A percentile compares a stretch with the other conserved stretches of the same genome.
Conservation (phyloP, 2,113 vertebrate genomes). For the Eulemur macaco region DNA sequence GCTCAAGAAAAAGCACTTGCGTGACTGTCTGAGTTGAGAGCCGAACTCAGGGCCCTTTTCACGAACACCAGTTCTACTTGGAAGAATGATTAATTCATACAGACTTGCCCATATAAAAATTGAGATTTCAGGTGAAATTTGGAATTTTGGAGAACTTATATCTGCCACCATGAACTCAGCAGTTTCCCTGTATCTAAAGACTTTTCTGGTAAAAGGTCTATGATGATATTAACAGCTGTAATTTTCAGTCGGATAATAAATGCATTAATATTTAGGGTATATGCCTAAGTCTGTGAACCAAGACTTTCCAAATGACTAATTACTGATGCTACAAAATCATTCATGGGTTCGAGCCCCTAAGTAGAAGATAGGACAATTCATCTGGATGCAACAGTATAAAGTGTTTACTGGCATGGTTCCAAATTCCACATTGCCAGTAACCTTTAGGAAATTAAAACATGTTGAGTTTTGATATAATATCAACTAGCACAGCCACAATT, state of each 20-base stretch:
- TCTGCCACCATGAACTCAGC: not conserved
- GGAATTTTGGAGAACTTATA: not conserved
- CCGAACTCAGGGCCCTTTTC: not conserved
- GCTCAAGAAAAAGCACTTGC: not conserved
- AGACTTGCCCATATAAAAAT: not conserved
- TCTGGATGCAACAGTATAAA: not conserved
- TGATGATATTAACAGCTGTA: not conserved
- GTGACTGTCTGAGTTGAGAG: not conserved
- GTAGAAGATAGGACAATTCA: not conserved
- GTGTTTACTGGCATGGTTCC: not conserved
- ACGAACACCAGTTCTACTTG: not conserved
- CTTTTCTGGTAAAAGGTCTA: not conserved
- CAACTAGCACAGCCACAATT: not conserved
- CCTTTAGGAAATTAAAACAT: not conserved
- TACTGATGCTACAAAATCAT: not conserved
- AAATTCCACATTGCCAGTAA: not conserved
- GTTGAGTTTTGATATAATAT: not conserved
- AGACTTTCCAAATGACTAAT: not conserved
- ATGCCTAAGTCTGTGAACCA: not conserved
- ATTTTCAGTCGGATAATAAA: not conserved
- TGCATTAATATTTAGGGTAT: not conserved
- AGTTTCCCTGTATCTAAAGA: not conserved
- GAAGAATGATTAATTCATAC: not conserved
- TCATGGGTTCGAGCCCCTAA: not conserved
- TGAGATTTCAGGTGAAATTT: constrained; percentile 19